These are phyloP conservation scores for Eueides isabella DNA, from an alignment of 1,140 invertebrate genomes.

Conservation along the genomic window DNA sequence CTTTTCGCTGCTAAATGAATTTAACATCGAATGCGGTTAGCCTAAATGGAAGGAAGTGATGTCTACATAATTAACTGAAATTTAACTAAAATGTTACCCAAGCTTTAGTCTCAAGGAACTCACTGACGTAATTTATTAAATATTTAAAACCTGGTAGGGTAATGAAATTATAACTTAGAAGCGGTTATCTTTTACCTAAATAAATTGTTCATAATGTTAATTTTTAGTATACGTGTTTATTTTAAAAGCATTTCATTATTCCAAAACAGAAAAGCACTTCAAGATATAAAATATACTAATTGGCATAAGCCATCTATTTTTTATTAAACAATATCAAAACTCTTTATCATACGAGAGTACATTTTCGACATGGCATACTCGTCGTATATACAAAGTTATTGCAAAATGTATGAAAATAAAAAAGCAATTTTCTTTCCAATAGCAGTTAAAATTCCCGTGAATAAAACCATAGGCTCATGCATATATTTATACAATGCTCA, in stretches of 20 bases:
- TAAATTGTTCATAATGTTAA: no score
- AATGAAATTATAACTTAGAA: neutral
- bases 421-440: neutral
- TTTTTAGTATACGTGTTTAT: no score
- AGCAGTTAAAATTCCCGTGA: neutral
- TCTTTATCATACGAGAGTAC: no score
- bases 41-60: conserved; percentile 27
- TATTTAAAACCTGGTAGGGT: neutral
- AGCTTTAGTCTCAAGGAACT: neutral
- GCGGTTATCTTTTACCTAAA: no score
- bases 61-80: conserved; percentile 9
- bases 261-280: no score
- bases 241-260: neutral
- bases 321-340: no score
- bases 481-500: neutral
- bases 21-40: conserved; percentile 40
- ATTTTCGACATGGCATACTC: no score
- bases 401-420: neutral
- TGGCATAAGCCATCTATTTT: no score
- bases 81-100: neutral
- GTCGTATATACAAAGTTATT: neutral
- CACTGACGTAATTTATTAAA: neutral
- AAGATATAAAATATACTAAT: no score
- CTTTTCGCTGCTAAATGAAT: conserved; percentile 46
- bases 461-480: conserved; percentile 3